Percentiles rank a stretch among this genome's conserved stretches.
phyloP scores from a whole-genome alignment of 2,113 vertebrate genomes.

The Pteronura brasiliensis region DNA sequence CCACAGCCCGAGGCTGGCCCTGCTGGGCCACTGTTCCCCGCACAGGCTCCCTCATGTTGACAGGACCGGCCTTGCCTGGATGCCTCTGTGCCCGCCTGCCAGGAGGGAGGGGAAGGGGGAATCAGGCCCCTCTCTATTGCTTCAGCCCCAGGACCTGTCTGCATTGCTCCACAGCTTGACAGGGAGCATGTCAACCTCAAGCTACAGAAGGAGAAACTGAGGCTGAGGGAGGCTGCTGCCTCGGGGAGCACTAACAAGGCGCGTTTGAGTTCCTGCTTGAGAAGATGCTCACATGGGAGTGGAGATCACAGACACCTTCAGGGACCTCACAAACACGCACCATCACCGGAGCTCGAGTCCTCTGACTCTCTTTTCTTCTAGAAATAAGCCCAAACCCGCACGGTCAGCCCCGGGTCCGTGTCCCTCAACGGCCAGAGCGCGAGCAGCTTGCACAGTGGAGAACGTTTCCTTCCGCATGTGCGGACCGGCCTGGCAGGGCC shows the following conservation, averaged over 20 bases:
- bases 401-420: rapidly evolving
- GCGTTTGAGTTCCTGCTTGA: rapidly evolving
- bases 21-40: rapidly evolving
- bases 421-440: rapidly evolving
- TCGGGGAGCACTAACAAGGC: rapidly evolving
- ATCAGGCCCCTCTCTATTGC: rapidly evolving
- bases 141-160: rapidly evolving
- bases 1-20: rapidly evolving
- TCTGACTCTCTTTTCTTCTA: not conserved
- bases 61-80: rapidly evolving
- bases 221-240: not conserved
- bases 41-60: rapidly evolving
- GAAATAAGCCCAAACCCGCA: rapidly evolving
- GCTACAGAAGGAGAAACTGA: not conserved
- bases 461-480: not conserved
- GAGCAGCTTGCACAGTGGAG: rapidly evolving
- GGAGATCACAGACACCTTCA: too few relatives aligned
- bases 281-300: too few relatives aligned
- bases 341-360: rapidly evolving
- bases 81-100: rapidly evolving
- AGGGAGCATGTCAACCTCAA: rapidly evolving
- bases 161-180: rapidly evolving
- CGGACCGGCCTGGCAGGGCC: not conserved
- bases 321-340: rapidly evolving
- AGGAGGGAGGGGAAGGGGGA: rapidly evolving